These are phyloP conservation scores for Cephus spinipes DNA, from an alignment of 2,888 invertebrate species.

Conservation along the genomic window DNA sequence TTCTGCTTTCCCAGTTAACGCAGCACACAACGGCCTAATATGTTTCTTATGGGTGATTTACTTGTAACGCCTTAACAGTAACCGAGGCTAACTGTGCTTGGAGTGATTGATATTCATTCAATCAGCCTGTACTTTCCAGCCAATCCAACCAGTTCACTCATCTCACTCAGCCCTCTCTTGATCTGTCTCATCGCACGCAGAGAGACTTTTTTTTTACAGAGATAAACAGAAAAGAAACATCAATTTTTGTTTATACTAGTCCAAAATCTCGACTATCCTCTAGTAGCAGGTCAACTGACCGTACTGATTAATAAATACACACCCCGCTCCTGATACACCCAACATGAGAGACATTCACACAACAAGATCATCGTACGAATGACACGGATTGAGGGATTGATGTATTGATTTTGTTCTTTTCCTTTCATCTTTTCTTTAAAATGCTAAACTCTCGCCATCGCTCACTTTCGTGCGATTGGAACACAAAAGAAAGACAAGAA, in stretches of 20 bases:
- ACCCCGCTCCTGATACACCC: conserved; percentile 55
- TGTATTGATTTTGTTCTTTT: neutral
- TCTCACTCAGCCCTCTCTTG: no score
- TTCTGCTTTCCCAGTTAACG: neutral
- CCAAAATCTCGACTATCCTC: conserved; percentile 5
- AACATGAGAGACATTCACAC: conserved; percentile 54
- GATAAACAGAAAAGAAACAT: conserved; percentile 49
- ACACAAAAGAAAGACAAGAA: neutral
- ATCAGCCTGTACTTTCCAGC: no score
- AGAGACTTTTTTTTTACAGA: neutral
- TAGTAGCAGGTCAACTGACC: neutral
- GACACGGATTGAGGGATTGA: conserved; percentile 27
- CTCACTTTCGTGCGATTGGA: neutral
- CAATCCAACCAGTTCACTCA: no score
- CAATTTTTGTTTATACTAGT: conserved; percentile 37
- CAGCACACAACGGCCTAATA: neutral
- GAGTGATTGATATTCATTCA: neutral
- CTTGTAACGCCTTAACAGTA: neutral
- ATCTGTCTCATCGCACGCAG: neutral
- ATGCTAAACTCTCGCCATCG: neutral
- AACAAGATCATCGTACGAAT: conserved; percentile 31
- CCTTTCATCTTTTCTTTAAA: neutral
- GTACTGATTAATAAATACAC: conserved; percentile 55
- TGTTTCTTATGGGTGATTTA: neutral
- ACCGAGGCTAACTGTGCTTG: neutral